These are phyloP conservation scores for Gracilinanus agilis DNA, from an alignment of 2,113 vertebrate genomes.

Conservation along the genomic window DNA sequence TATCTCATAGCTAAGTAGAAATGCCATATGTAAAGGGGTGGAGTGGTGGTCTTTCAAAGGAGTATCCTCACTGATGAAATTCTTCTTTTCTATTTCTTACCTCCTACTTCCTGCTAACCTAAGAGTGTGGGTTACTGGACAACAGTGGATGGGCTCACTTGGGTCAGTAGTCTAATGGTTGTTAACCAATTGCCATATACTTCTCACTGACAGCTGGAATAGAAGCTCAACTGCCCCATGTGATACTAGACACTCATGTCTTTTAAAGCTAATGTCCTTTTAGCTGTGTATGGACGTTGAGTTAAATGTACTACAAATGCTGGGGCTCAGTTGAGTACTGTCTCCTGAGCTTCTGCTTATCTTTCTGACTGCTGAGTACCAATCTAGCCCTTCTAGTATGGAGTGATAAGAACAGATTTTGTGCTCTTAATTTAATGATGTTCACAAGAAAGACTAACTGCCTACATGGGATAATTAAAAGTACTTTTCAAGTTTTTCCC, in stretches of 20 bases:
- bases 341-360: not conserved
- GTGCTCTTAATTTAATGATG: not conserved
- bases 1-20: not conserved
- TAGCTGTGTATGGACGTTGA: not conserved
- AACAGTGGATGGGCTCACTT: not conserved
- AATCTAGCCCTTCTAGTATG: not conserved
- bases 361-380: not conserved
- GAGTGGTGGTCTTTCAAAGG: no score
- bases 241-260: not conserved
- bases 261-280: not conserved
- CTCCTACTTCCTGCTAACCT: not conserved
- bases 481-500: not conserved
- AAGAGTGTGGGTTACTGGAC: not conserved
- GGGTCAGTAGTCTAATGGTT: not conserved
- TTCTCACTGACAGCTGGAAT: not conserved
- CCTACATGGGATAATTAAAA: conserved; percentile 8
- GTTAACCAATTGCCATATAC: not conserved
- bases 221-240: fast-evolving
- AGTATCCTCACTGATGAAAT: no score
- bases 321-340: not conserved
- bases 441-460: fast-evolving
- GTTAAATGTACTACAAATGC: not conserved
- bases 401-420: not conserved
- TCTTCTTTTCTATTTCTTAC: not conserved
- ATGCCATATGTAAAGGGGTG: no score